Conservation (phyloP, 1,140 invertebrate genomes). For the Drosophila nannoptera region DNA sequence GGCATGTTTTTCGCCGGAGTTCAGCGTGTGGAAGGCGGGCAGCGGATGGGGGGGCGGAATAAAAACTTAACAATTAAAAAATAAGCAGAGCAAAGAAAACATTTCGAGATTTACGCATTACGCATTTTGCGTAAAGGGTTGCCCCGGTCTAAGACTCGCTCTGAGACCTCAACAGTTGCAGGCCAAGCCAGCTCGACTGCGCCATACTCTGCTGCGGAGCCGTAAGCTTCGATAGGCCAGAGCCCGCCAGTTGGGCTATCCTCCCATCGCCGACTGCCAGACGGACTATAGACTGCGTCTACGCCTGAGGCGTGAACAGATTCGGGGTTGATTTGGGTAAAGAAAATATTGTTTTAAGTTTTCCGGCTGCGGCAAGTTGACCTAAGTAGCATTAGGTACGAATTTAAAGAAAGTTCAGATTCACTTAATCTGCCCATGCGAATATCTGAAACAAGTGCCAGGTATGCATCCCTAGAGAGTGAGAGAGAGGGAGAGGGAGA, state of each 20-base stretch:
- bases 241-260: too few relatives aligned
- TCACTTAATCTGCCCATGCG: background rate
- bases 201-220: background rate
- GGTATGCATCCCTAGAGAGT: too few relatives aligned
- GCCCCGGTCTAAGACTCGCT: slow-evolving; percentile 32
- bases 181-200: slow-evolving; percentile 37
- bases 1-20: slow-evolving; percentile 18
- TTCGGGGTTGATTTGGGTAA: slow-evolving; percentile 28
- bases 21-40: slow-evolving; percentile 17
- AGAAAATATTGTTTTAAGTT: slow-evolving; percentile 76
- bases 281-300: too few relatives aligned
- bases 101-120: slow-evolving; percentile 67
- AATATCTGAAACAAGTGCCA: background rate
- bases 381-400: slow-evolving; percentile 35
- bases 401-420: background rate
- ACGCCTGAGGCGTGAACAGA: slow-evolving; percentile 25
- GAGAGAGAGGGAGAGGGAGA: too few relatives aligned
- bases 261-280: too few relatives aligned
- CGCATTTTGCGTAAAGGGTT: slow-evolving; percentile 65
- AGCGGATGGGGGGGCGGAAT: slow-evolving; percentile 35
- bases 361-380: slow-evolving; percentile 35
- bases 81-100: slow-evolving; percentile 69
- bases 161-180: slow-evolving; percentile 56
- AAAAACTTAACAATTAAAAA: slow-evolving; percentile 76
- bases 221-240: too few relatives aligned